phyloP scores from a whole-genome alignment of 2,113 vertebrate genomes.

The Lepidothrix coronata region DNA sequence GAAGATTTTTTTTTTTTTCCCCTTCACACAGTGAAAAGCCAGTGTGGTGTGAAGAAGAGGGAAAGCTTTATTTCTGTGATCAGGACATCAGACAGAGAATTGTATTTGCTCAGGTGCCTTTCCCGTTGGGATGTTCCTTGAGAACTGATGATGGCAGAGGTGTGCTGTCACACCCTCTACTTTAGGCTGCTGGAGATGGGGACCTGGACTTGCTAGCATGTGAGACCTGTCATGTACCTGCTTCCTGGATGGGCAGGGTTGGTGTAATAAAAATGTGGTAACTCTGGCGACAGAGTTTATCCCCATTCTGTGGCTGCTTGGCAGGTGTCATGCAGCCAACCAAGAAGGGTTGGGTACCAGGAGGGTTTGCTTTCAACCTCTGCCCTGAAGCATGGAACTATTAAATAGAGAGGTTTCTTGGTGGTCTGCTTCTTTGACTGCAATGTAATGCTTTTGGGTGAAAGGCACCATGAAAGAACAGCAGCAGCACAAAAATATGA shows the following conservation, averaged over 20 bases:
- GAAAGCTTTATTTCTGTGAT: not conserved
- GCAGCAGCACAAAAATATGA: not conserved
- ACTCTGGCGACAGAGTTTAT: not conserved
- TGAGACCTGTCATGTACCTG: not conserved
- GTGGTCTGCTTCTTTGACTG: not conserved
- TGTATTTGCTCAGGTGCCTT: not conserved
- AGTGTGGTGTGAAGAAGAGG: not conserved
- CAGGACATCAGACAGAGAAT: not conserved
- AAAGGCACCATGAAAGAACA: not conserved
- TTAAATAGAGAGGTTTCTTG: not conserved
- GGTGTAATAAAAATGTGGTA: not conserved
- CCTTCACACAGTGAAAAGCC: not conserved
- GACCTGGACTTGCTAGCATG: not conserved
- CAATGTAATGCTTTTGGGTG: not conserved
- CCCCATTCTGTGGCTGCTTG: not conserved
- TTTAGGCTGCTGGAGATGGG: not conserved
- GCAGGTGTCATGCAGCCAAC: not conserved
- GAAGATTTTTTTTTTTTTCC: accelerated
- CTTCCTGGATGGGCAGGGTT: not conserved
- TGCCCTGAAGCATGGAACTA: not conserved
- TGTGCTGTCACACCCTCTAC: not conserved
- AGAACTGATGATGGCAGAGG: not conserved
- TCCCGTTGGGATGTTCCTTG: not conserved
- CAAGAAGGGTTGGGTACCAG: not conserved
- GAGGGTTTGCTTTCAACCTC: not conserved